A percentile compares a stretch with the other conserved stretches of the same genome.
Conservation (phyloP, 2,888 invertebrate genomes). For the Melinaea marsaeus region DNA sequence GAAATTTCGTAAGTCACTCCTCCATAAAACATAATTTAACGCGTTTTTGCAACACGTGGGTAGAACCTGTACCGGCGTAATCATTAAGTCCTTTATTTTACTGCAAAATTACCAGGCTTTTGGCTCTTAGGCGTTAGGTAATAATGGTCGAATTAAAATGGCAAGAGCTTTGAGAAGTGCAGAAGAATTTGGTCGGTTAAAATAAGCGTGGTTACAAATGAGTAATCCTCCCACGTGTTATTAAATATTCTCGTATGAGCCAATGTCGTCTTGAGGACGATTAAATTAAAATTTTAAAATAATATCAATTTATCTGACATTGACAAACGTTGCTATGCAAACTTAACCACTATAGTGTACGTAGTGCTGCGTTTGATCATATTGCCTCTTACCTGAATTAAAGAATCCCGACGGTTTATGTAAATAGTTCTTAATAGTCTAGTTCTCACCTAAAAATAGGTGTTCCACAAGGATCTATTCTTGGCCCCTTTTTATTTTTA, state of each 20-base stretch:
- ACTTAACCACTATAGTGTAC: too few species aligned
- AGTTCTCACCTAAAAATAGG: too few species aligned
- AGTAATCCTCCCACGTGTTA: conserved; percentile 28
- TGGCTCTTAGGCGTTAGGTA: neutral
- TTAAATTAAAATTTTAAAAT: conserved; percentile 11
- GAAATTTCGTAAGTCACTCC: neutral
- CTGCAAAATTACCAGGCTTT: neutral
- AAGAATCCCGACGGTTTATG: too few species aligned
- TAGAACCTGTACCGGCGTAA: conserved; percentile 47
- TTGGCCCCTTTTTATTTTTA: too few species aligned
- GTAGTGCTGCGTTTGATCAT: too few species aligned
- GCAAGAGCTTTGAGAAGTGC: neutral
- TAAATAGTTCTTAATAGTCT: too few species aligned
- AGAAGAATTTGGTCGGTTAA: neutral
- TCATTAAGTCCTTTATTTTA: conserved; percentile 21
- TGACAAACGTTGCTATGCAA: neutral
- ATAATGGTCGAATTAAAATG: neutral
- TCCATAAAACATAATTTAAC: conserved; percentile 12
- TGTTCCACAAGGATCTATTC: too few species aligned
- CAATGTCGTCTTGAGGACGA: conserved; percentile 12
- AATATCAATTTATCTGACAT: neutral
- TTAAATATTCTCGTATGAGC: conserved; percentile 24
- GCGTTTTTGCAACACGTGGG: conserved; percentile 45
- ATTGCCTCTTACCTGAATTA: too few species aligned
- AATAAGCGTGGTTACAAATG: conserved; percentile 19